Evolutionary conservation across 2,888 invertebrate species (phyloP).

Genomic region (Caenorhabditis sp.): DNA sequence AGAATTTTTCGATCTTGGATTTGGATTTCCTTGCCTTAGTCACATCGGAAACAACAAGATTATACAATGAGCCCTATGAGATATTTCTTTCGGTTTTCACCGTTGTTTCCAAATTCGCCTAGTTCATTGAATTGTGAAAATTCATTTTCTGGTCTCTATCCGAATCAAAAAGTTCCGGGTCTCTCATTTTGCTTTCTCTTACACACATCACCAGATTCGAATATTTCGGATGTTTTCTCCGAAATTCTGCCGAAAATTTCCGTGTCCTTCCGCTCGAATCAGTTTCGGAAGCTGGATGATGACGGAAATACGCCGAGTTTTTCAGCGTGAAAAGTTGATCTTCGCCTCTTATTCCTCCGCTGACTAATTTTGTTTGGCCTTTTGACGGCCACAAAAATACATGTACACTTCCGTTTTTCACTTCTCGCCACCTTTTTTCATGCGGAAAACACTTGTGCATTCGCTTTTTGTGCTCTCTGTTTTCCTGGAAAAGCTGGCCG

Average conservation of each 20-base stretch:
- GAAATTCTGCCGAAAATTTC: not conserved
- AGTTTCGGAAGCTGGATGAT: not conserved
- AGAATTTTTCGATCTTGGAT: no score
- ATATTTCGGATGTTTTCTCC: not conserved
- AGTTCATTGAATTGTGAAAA: no score
- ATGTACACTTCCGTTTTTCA: not conserved
- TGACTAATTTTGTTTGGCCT: not conserved
- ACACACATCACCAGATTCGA: not conserved
- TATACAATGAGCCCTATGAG: no score
- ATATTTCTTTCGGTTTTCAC: not conserved
- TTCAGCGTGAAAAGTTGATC: conserved; percentile 5
- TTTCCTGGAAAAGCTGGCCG: not conserved
- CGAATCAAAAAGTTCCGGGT: conserved; percentile 10
- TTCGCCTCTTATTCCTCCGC: not conserved
- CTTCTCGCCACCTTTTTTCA: conserved; percentile 4
- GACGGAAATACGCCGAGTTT: no score
- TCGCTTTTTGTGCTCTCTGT: not conserved
- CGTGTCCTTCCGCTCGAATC: conserved; percentile 2
- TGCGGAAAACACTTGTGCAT: not conserved
- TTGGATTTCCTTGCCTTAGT: no score
- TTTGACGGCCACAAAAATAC: not conserved
- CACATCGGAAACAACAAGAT: no score
- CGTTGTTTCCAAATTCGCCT: not conserved
- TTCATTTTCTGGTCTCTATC: not conserved
- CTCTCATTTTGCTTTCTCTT: no score